Base-by-base conservation (phyloP, 2,888 invertebrate genomes). In the Pseudococcus jackbeardsleyi region DNA sequence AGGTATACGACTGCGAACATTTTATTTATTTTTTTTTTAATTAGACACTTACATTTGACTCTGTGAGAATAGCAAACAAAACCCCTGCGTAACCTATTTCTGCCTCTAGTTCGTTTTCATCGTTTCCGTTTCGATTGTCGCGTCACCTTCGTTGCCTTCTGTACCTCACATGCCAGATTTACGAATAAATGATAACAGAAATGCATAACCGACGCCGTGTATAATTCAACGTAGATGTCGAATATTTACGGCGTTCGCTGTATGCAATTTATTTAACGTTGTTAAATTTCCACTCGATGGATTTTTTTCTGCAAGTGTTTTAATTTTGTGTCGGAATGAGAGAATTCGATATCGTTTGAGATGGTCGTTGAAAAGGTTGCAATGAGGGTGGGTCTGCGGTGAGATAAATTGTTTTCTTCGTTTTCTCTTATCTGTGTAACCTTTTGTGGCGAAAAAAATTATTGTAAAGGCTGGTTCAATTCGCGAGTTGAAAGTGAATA, bases 241-340 rank as follows among this genome's bases (percentile, higher is more conserved):
- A 79, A 79, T 79, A 79, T 79, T 79, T 79, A 79, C 79, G 79
- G 79, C 79, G 42, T 7, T 46, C 42, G 39, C 42, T 33, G 26
- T 79, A 79, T 79, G 79, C 79, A 79, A 79, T 42, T 79, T 79
- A 42, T 79, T 79, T 42, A 79, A 39, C 79, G 33, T 79, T 8
- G 12, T 72, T 33, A 12, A 4, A 26, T 72, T 72, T 33, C 68
- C 59, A 59, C 19, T 19, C 59, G 15, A 54, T 59, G 19, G 59
- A 33, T 26, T 72, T 72, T 33, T 72, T 26, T 72, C 64, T 33
- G 11, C 59, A 6, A 5, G 59, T 59, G 19, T 59, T 59, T 59
- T 59, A 59, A 59, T 59, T 59, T 59, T 19, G 19, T 59, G n/a
- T 59, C 59, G 59, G 17, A 54, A 17, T 17, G 17, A 54, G 54